Base-by-base conservation (phyloP, 2,797 vertebrate species). In the Momotus momota region DNA sequence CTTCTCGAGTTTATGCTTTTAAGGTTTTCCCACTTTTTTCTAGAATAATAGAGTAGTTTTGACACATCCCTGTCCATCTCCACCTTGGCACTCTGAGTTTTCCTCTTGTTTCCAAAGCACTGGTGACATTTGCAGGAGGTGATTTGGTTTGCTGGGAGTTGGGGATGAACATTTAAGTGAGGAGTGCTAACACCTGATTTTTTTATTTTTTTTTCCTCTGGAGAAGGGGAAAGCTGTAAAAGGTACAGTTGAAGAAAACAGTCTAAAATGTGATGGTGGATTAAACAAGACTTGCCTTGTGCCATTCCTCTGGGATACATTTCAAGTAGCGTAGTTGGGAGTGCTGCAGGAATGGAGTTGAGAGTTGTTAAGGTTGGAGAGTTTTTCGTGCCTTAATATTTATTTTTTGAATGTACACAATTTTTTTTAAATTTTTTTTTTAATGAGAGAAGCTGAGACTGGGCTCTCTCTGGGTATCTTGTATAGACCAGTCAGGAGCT, bases 1-100 rank as follows among this genome's bases (percentile, higher is more conserved):
- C 15, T 57, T 49, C 81, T 31, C 52, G 75, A 88, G 45, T 54
- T 91, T 43, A 74, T 57, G 66, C 41, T 92, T 96, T 55, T 38
- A 62, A 46, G n/a, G 40, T 38, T 89, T 83, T 62, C 33, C 33
- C 10, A 10, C 14, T 88, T 80, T 75, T 79, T 38, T 49, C 21
- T 60, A 57, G 35, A 84, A 27, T 48, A 65, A 57, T 40, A 43
- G 35, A 35, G 35, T 35, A 35, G 35, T 35, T 35, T 22, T 77
- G 43, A 23, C 41, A 27, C 19, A 4, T 22, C 11, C n/a, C 54
- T 64, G 38, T 35, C 81, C 3, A 5, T 86, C 70, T 52, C 31
- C 6, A 22, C 33, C 25, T 43, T 74, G 33, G 17, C 10, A 10
- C 81, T 88, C 49, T 23, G 35, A 81, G 46, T 75, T 80, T 70